phyloP scores from a whole-genome alignment of 1,140 invertebrate genomes.

The Battus philenor region DNA sequence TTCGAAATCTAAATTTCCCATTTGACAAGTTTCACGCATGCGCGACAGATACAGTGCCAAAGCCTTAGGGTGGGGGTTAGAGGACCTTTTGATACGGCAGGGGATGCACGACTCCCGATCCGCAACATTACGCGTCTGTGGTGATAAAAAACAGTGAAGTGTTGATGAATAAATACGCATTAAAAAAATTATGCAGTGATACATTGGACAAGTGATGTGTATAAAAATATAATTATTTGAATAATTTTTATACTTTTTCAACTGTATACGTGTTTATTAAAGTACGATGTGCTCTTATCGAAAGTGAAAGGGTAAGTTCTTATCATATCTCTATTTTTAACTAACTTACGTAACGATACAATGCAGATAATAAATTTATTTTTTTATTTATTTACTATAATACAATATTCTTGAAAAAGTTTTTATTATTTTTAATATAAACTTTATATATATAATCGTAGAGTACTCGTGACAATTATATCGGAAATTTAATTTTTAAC shows the following conservation, averaged over 20 bases:
- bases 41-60: neutral
- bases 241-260: neutral
- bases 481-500: too few species aligned
- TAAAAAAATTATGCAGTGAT: slow-evolving; percentile 4
- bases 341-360: too few species aligned
- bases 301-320: slow-evolving; percentile 16
- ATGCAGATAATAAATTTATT: too few species aligned
- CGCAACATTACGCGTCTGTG: slow-evolving; percentile 5
- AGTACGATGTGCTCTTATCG: slow-evolving; percentile 3
- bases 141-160: slow-evolving; percentile 9
- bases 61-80: slow-evolving; percentile 7
- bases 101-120: neutral
- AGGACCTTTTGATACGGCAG: slow-evolving; percentile 4
- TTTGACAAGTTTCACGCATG: slow-evolving; percentile 2
- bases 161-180: slow-evolving; percentile 4
- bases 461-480: too few species aligned
- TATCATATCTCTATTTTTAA: too few species aligned
- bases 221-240: neutral
- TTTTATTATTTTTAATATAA: too few species aligned
- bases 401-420: too few species aligned
- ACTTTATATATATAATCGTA: too few species aligned
- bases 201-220: slow-evolving; percentile 6
- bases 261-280: neutral
- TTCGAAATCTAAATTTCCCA: neutral
- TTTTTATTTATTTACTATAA: too few species aligned